Percentiles rank a stretch among this genome's conserved stretches.
Conservation (phyloP, 2,888 invertebrate genomes). For the Hermaeophaga mercurialis region DNA sequence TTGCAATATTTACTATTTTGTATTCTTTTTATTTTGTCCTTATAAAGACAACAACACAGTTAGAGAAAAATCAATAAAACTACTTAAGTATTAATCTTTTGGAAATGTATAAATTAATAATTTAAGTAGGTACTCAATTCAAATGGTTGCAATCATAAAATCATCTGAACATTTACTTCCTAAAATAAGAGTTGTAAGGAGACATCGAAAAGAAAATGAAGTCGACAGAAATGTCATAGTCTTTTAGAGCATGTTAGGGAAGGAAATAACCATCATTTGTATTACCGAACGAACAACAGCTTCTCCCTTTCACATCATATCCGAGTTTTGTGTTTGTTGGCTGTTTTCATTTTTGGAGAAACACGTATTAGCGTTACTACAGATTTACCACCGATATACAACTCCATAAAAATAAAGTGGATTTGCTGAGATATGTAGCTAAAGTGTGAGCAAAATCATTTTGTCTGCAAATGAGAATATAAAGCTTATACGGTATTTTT, state of each 20-base stretch:
- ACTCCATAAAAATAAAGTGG: conserved; percentile 27
- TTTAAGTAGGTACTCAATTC: too few relatives aligned
- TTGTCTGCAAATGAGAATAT: not conserved
- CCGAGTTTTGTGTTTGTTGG: conserved; percentile 25
- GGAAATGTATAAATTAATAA: too few relatives aligned
- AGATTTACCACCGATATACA: conserved; percentile 29
- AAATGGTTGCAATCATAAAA: too few relatives aligned
- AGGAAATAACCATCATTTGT: conserved; percentile 38
- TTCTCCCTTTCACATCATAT: conserved; percentile 30
- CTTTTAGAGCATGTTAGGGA: conserved; percentile 31
- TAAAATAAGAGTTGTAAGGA: not conserved
- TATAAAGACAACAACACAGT: too few relatives aligned
- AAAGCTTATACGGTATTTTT: not conserved
- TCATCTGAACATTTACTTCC: too few relatives aligned
- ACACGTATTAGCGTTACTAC: conserved; percentile 28
- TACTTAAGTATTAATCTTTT: too few relatives aligned
- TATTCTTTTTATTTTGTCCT: too few relatives aligned
- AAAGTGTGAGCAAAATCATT: conserved; percentile 24
- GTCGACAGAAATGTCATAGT: conserved; percentile 23
- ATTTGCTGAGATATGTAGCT: conserved; percentile 20
- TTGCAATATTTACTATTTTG: too few relatives aligned
- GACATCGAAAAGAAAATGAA: conserved; percentile 19
- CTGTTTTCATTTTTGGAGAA: conserved; percentile 27
- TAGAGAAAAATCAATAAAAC: too few relatives aligned
- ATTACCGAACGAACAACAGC: conserved; percentile 32